Base-by-base conservation (phyloP, 2,888 invertebrate genomes). In the Timema cristinae region DNA sequence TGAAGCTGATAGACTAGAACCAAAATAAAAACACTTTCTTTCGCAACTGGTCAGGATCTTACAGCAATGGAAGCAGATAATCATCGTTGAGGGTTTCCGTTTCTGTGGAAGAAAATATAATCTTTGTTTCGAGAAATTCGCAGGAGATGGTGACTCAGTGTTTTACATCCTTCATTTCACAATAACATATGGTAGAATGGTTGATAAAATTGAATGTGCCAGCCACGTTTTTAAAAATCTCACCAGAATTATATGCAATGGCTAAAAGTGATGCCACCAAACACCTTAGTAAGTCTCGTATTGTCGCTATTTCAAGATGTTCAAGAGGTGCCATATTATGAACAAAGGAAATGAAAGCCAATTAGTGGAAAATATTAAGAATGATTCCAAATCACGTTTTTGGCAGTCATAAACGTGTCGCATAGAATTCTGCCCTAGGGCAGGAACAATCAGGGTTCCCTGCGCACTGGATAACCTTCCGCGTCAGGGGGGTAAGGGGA, bases 91-190 rank as follows among this genome's bases (percentile, higher is more conserved):
- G 75, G 81, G 79, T 8, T 81, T 80, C 72, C 74, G 74, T 67
- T 50, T 68, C 50, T 79, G 79, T 70, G 71, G 77, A 8, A 71
- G 71, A 49, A 77, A 77, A 75, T 78, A 80, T 75, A 75, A 76
- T 66, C 6, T 81, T 7, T 77, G 77, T 50, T 81, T 79, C 72
- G 74, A 68, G 5, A 73, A 75, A 71, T 73, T 80, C 52, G 76
- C 81, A 11, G 79, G 79, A 13, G 81, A 80, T 76, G 80, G 81
- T 10, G 81, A 81, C 72, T 78, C 78, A 79, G 77, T 11, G 80
- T 80, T 2, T 79, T 67, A 74, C 75, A 56, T 76, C 75, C 76
- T 75, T 80, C 7, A 10, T 73, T 32, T 74, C 78, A 68, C 63
- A 15, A 73, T 76, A 47, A 75, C 77, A 5, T 79, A 80, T 73